Base-by-base conservation (phyloP, 2,113 vertebrate species). In the Microcebus ravelobensis region DNA sequence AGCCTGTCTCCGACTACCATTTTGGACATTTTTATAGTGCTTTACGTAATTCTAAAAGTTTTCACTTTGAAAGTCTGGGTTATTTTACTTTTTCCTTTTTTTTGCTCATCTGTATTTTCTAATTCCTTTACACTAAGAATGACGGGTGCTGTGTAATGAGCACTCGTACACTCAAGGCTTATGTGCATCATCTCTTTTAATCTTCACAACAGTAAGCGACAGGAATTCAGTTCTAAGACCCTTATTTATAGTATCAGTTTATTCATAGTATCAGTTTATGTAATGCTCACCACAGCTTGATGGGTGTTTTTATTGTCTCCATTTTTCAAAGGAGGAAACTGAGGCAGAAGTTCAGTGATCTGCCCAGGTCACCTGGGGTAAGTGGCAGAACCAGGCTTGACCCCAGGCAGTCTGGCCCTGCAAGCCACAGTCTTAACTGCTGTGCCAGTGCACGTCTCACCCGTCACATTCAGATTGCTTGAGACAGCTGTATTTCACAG, bases 11-110 rank as follows among this genome's bases (percentile, higher is more conserved):
- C 34, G 39, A 10, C 18, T 63, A 76, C 63, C 55, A 50, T 84
- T 89, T 61, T 65, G 57, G 21, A 52, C 50, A 55, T 67, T 91
- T 86, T 81, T 88, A 81, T 59, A 86, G 52, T 71, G 18, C 57
- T 88, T 74, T 73, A 55, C 31, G 87, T 81, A 77, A 81, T 77
- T 90, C 36, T 88, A 5, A 71, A 92, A n/a, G 21, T 95, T 96
- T 92, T 77, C 48, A 61, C 27, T 82, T 82, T 89, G 91, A 92
- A 90, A 50, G 61, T 73, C 48, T 50, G 39, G 52, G 8, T 85
- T 96, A 74, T 63, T 96, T 92, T 79, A 39, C n/a, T 59, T 27
- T 77, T 50, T 59, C 18, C 8, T 6, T 14, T 9, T 79, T 79
- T 68, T 92, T 61, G 36, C 6, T 83, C 17, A 42, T 68, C 42